Evolutionary conservation across 2,797 vertebrate species (phyloP).

Genomic region (Mionectes olivaceus): DNA sequence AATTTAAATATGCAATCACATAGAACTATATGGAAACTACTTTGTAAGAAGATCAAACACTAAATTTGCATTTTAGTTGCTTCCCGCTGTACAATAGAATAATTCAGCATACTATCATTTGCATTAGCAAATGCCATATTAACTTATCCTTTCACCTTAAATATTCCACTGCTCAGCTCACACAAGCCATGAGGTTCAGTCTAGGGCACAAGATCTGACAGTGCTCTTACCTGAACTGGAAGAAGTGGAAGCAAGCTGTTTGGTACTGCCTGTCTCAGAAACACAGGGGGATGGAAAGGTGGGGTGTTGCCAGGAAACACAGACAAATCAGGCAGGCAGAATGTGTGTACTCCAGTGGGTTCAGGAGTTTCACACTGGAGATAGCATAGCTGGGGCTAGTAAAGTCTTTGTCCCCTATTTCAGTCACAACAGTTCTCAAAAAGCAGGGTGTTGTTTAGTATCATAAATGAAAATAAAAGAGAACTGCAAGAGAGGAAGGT

Average conservation of each 20-base stretch:
- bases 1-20: not conserved
- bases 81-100: not conserved
- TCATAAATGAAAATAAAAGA: not conserved
- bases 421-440: not conserved
- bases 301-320: fast-evolving
- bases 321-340: not conserved
- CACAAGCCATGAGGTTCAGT: not conserved
- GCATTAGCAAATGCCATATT: not conserved
- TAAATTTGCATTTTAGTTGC: not conserved
- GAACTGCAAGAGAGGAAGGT: not conserved
- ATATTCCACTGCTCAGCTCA: not conserved
- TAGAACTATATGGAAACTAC: not conserved
- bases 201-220: not conserved
- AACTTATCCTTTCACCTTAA: not conserved
- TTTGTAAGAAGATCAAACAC: not conserved
- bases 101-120: not conserved
- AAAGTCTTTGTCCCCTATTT: not conserved
- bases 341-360: fast-evolving
- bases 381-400: not conserved
- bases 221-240: not conserved
- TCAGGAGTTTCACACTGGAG: not conserved
- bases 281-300: not conserved
- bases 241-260: not conserved
- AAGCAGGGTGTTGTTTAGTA: not conserved
- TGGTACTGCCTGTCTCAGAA: not conserved